Base-by-base conservation (phyloP, 2,888 invertebrate species). In the Pterostichus madidus region DNA sequence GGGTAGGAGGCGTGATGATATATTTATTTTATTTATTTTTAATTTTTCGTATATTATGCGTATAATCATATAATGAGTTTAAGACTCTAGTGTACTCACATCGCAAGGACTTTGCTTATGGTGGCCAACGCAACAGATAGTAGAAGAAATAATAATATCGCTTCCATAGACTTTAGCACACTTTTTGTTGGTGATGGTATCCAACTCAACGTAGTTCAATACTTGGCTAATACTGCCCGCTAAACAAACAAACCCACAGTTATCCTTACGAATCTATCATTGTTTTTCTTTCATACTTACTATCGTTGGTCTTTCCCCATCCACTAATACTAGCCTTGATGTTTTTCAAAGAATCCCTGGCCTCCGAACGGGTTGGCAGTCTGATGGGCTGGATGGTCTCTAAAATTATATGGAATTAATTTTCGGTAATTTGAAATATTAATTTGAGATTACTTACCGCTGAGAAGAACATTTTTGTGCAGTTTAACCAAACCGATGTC, bases 41-140 rank as follows among this genome's bases (percentile, higher is more conserved):
- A n/a, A n/a, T n/a, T n/a, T n/a, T n/a, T n/a, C n/a, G n/a, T n/a
- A n/a, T n/a, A n/a, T n/a, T n/a, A n/a, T n/a, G n/a, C n/a, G n/a
- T n/a, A n/a, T n/a, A n/a, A n/a, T n/a, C n/a, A n/a, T n/a, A n/a
- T n/a, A n/a, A n/a, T n/a, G n/a, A n/a, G n/a, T n/a, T n/a, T n/a
- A n/a, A n/a, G n/a, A n/a, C n/a, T n/a, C n/a, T n/a, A n/a, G n/a
- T n/a, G 6, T 39, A 85, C 88, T 86, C 85, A 88, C 88, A 78
- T 86, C 86, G 85, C 88, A 88, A 49, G 87, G 86, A 84, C 87
- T 86, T 77, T 86, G 85, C 56, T 85, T 80, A 15, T 85, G 86
- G 11, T 80, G 49, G 11, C 86, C 86, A 53, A 76, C 82, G 46
- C 84, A 84, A 85, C 89, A 89, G 5, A 89, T 17, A 32, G 87